A percentile compares a stretch with the other conserved stretches of the same genome.
Evolutionary conservation across 2,888 invertebrate genomes (phyloP).

Genomic region (Aporophyla lueneburgensis): DNA sequence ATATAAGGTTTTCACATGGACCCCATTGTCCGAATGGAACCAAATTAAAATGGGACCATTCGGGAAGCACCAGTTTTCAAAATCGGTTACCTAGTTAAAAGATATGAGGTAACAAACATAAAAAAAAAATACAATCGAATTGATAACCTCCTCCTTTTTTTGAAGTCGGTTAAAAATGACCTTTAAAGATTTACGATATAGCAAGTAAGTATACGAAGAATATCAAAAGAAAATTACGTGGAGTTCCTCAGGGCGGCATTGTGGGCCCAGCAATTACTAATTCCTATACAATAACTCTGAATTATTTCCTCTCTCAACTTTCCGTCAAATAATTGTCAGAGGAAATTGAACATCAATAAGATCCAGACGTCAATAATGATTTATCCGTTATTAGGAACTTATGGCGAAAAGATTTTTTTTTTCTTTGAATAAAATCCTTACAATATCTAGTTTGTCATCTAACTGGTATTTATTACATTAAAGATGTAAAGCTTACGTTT

Average conservation of each 20-base stretch:
- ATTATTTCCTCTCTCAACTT: constrained; percentile 13
- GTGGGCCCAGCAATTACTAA: neutral
- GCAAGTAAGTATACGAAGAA: neutral
- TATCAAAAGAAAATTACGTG: neutral
- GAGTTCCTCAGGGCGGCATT: constrained; percentile 24
- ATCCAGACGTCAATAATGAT: neutral
- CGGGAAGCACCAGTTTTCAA: too few species aligned
- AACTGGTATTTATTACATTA: neutral
- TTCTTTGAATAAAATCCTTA: neutral
- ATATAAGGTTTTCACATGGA: too few species aligned
- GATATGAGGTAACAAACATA: too few species aligned
- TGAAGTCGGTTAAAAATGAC: too few species aligned
- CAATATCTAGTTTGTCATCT: neutral
- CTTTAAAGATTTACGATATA: neutral
- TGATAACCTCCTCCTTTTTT: too few species aligned
- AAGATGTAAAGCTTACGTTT: neutral
- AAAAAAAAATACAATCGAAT: too few species aligned
- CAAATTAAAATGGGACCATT: too few species aligned
- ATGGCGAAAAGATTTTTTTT: neutral
- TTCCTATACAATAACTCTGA: neutral
- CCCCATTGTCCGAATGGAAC: too few species aligned
- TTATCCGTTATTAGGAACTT: neutral
- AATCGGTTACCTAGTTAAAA: too few species aligned
- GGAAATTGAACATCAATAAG: constrained; percentile 7
- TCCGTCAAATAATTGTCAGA: neutral